These are phyloP conservation scores for Hylyphantes graminicola DNA, from an alignment of 1,140 invertebrate species.

Conservation along the genomic window DNA sequence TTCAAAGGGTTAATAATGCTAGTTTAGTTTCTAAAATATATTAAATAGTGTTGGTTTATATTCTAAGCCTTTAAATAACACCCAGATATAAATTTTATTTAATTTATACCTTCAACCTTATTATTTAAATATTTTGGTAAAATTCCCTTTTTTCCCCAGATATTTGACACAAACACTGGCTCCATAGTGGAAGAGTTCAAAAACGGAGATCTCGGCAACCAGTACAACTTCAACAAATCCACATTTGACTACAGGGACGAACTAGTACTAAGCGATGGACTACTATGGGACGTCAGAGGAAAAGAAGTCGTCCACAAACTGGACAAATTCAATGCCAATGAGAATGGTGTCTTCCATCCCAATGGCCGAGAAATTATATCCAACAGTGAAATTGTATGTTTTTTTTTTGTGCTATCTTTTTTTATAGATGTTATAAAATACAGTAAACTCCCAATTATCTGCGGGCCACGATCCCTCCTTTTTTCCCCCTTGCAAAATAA, in stretches of 20 bases:
- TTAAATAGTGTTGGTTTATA: no score
- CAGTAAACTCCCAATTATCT: no score
- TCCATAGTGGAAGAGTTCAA: conserved; percentile 79
- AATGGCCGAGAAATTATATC: conserved; percentile 90
- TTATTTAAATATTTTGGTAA: neutral
- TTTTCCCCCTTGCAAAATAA: no score
- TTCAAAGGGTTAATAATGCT: no score
- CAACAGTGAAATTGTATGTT: conserved; percentile 72
- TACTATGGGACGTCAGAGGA: conserved; percentile 92
- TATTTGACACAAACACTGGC: conserved; percentile 91
- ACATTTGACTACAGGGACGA: conserved; percentile 95
- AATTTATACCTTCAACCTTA: neutral
- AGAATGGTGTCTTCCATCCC: conserved; percentile 97
- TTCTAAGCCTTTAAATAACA: no score
- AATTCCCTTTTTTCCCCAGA: conserved; percentile 73
- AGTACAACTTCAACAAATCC: conserved; percentile 93
- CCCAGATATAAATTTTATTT: no score
- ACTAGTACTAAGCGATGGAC: conserved; percentile 93
- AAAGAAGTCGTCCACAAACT: conserved; percentile 89
- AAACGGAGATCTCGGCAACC: conserved; percentile 83
- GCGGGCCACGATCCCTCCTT: no score
- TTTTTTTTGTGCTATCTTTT: conserved; percentile 23
- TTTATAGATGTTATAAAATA: no score
- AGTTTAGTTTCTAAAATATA: no score
- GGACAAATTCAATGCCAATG: conserved; percentile 94